These are phyloP conservation scores for Hirtodrosophila confusa DNA, from an alignment of 2,888 invertebrate species.

Conservation along the genomic window DNA sequence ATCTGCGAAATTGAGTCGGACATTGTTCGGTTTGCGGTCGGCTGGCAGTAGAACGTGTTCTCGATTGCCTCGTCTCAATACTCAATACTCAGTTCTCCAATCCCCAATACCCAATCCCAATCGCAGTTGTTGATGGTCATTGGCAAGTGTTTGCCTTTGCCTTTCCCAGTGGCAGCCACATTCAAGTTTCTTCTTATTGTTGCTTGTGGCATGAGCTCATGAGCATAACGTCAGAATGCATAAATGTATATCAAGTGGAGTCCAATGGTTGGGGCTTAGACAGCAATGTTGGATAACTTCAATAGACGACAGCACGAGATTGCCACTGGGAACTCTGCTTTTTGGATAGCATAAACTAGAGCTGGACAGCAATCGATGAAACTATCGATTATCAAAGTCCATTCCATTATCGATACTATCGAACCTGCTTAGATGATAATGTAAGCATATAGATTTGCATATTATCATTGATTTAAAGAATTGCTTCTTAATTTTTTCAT, in stretches of 20 bases:
- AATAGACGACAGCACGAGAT: background rate
- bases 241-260: slow-evolving; percentile 25
- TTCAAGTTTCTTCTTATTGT: slow-evolving; percentile 8
- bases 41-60: slow-evolving; percentile 45
- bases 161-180: slow-evolving; percentile 13
- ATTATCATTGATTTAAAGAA: too few species aligned
- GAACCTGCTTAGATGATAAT: too few species aligned
- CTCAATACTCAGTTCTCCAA: too few species aligned
- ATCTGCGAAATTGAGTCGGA: slow-evolving; percentile 75
- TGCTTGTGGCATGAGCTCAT: slow-evolving; percentile 38
- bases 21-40: slow-evolving; percentile 74
- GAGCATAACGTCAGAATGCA: slow-evolving; percentile 40
- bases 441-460: too few species aligned
- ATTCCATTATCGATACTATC: too few species aligned
- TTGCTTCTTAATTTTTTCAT: too few species aligned
- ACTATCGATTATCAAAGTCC: too few species aligned
- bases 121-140: slow-evolving; percentile 44
- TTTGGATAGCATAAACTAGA: too few species aligned
- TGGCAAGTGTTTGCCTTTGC: slow-evolving; percentile 36
- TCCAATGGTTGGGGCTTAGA: background rate
- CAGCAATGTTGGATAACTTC: background rate
- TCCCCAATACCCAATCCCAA: slow-evolving; percentile 11
- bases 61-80: slow-evolving; percentile 16
- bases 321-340: background rate
- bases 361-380: too few species aligned